Base-by-base conservation (phyloP, 2,888 invertebrate species). In the Fabriciana adippe region DNA sequence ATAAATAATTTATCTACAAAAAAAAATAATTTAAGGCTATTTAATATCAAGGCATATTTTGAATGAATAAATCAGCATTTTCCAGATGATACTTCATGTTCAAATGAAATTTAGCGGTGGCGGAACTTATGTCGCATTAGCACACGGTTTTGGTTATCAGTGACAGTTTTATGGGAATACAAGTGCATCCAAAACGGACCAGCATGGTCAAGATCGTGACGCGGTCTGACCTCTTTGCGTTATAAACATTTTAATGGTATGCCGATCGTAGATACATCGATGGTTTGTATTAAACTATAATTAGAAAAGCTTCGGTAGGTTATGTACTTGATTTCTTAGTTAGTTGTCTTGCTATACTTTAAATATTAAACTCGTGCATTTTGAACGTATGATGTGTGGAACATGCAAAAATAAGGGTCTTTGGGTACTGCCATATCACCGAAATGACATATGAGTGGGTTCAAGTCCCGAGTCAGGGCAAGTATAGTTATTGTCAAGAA, bases 61-160 rank as follows among this genome's bases (percentile, higher is more conserved):
- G 11, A 47, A 18, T 11, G 0, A 47, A 47, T 21, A 47, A 57
- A 47, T 57, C 47, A 26, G 2, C 35, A 41, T 41, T 35, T 35
- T 35, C 35, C 16, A 61, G 50, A 51, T 62, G 53, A 68, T 64
- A 47, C 50, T 11, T 41, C 54, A 64, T 51, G 35, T 50, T 64
- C 54, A 51, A 68, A 55, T 56, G 35, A 57, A 50, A 48, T 55
- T 66, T 70, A 70, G 63, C 66, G 66, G 73, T 72, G 74, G 73
- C 70, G 69, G 70, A 70, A 74, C 69, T 66, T 72, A 72, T 73
- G 75, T 72, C 74, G 78, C 79, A 86, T 87, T 86, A 83, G 81
- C 83, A 88, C 82, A 83, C 79, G 76, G 79, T 84, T 87, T 81
- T 84, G 86, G 84, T 84, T 87, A 88, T 87, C 88, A 84, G 81